Percentiles rank a stretch among this genome's conserved stretches.
Evolutionary conservation across 2,888 invertebrate genomes (phyloP).

Genomic region (Synanthedon vespiformis): DNA sequence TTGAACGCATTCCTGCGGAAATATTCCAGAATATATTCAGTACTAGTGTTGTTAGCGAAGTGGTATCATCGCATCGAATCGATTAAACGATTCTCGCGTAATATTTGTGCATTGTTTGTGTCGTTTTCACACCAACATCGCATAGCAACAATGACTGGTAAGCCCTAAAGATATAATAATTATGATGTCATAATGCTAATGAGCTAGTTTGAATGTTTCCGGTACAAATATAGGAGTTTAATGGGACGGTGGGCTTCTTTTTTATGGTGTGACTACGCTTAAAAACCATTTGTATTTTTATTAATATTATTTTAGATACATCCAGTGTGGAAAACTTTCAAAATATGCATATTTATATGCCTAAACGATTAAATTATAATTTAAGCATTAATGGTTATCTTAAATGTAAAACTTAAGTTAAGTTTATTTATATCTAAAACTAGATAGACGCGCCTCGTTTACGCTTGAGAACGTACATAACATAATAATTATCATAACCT

Average conservation of each 20-base stretch:
- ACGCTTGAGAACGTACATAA: no score
- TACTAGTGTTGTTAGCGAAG: constrained; percentile 29
- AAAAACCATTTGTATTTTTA: no score
- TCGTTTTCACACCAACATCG: not conserved
- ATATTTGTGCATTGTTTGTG: not conserved
- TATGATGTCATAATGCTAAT: not conserved
- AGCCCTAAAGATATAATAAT: constrained; percentile 1
- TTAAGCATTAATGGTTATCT: no score
- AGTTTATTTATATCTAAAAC: no score
- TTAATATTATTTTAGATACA: no score
- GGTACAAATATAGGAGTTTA: not conserved
- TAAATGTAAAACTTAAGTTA: no score
- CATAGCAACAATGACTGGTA: constrained; percentile 8
- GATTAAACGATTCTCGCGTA: constrained; percentile 9
- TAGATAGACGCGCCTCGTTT: no score
- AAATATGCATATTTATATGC: no score
- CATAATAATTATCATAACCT: no score
- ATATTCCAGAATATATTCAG: constrained; percentile 47
- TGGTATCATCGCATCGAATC: constrained; percentile 4
- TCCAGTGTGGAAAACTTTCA: no score
- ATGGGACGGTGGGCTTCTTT: not conserved
- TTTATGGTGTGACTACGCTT: not conserved
- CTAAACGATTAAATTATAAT: no score
- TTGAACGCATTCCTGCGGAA: constrained; percentile 37
- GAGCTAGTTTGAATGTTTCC: not conserved